phyloP scores from a whole-genome alignment of 2,888 invertebrate genomes.

The Athalia circularis region DNA sequence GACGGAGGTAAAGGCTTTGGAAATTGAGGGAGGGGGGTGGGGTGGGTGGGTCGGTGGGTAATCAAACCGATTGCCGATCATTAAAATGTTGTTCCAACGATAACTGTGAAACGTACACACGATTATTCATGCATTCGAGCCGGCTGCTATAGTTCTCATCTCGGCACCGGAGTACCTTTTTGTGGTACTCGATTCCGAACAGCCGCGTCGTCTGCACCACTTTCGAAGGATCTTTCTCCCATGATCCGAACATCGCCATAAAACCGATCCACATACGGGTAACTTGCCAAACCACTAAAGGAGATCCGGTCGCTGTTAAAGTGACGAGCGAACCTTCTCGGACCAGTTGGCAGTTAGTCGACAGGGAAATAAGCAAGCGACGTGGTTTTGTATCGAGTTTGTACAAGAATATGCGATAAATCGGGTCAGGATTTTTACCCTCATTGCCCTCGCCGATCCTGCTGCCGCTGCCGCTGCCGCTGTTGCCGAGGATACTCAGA shows the following conservation, averaged over 20 bases:
- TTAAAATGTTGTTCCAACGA: slow-evolving; percentile 31
- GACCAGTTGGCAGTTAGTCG: slow-evolving; percentile 4
- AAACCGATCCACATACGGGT: background rate
- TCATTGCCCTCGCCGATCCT: background rate
- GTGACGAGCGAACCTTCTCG: slow-evolving; percentile 31
- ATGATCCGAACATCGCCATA: too few species aligned
- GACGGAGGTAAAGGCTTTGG: background rate
- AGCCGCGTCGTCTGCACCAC: background rate
- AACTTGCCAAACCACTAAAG: slow-evolving; percentile 42
- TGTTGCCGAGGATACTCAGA: background rate
- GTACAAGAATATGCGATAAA: background rate
- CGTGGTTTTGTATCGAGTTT: slow-evolving; percentile 1
- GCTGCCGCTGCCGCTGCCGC: background rate
- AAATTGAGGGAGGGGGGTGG: too few species aligned
- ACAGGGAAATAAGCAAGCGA: slow-evolving; percentile 12
- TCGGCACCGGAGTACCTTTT: background rate
- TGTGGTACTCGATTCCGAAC: background rate
- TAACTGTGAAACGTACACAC: background rate
- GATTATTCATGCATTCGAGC: slow-evolving; percentile 18
- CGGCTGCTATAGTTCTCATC: background rate
- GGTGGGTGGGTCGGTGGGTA: background rate
- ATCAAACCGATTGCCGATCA: slow-evolving; percentile 12
- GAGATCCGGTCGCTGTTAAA: slow-evolving; percentile 39
- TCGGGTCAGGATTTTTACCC: slow-evolving; percentile 3
- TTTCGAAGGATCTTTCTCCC: background rate